Evolutionary conservation across 2,113 vertebrate genomes (phyloP), one percentile per base, ranked within the genome.

Genomic region (Centropus bengalensis): DNA sequence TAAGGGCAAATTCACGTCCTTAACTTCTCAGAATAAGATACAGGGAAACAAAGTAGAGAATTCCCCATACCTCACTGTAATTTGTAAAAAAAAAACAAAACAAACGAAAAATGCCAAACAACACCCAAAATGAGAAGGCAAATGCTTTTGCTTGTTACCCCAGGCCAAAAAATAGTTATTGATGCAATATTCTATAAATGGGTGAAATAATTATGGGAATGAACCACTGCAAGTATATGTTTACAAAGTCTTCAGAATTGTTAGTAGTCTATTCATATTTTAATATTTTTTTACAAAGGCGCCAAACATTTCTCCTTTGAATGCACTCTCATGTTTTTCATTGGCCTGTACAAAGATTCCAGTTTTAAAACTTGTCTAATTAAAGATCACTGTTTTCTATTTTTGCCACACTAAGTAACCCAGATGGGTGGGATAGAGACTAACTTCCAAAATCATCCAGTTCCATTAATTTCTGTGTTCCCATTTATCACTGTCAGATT

Each of bases 61-160:
- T 66, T 88, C 63, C 4, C 74, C 32, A 45, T 47, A 10, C 19
- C 8, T 80, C n/a, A 10, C 5, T 63, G 12, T 21, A 7, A 66
- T 56, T 47, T 58, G 12, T 64, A 22, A 76, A 76, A 85, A 33
- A 47, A 47, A 21, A 47, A 47, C 20, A 47, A 47, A 33, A 68
- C 40, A 21, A 55, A 7, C 0, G 12, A 58, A 32, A 47, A 13
- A 21, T 2, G 1, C 1, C 16, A 63, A 49, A 17, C 24, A 4
- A 14, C 4, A 70, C 2, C 11, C 49, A 27, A 45, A 67, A 36
- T 21, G 81, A 51, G 52, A 44, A 3, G 8, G 3, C 28, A 59
- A 59, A 73, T 42, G 21, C 16, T 80, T 92, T 80, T 24, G 60
- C 8, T 52, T 52, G 26, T 86, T 64, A 10, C 27, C 8, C 8